Evolutionary conservation across 2,888 invertebrate genomes (phyloP).

Genomic region (Tenthredo livida): DNA sequence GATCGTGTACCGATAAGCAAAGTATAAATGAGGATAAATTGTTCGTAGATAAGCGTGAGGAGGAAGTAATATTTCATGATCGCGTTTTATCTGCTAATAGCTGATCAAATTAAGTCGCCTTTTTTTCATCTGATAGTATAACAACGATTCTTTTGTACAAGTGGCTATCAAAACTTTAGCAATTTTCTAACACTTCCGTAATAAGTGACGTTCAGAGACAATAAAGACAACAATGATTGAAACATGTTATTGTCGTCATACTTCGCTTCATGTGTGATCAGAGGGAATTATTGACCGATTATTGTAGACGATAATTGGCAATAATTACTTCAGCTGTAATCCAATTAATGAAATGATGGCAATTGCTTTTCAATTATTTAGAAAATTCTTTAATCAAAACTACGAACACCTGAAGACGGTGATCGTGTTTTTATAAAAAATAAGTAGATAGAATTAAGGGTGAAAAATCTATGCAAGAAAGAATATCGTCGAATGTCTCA

Average conservation of each 20-base stretch:
- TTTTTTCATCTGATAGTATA: background rate
- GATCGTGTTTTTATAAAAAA: background rate
- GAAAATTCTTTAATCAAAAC: background rate
- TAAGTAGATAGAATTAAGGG: background rate
- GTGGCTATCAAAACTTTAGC: background rate
- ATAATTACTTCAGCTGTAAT: constrained; percentile 9
- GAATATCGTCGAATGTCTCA: too few relatives aligned
- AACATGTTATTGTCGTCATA: background rate
- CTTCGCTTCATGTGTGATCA: background rate
- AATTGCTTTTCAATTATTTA: background rate
- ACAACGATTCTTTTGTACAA: background rate
- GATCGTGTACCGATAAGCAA: constrained; percentile 27
- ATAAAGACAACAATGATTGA: background rate
- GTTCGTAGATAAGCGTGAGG: constrained; percentile 1
- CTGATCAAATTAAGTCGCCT: background rate
- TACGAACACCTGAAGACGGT: background rate
- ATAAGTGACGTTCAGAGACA: background rate
- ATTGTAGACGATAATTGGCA: background rate
- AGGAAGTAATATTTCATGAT: constrained; percentile 32
- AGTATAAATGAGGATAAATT: constrained; percentile 33
- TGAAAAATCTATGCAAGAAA: background rate
- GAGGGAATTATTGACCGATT: background rate
- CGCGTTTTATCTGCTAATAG: constrained; percentile 4
- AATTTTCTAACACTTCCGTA: background rate
- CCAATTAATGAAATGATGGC: background rate